Conservation (phyloP, 1,140 invertebrate species). For the Trachelipus rathkii region DNA sequence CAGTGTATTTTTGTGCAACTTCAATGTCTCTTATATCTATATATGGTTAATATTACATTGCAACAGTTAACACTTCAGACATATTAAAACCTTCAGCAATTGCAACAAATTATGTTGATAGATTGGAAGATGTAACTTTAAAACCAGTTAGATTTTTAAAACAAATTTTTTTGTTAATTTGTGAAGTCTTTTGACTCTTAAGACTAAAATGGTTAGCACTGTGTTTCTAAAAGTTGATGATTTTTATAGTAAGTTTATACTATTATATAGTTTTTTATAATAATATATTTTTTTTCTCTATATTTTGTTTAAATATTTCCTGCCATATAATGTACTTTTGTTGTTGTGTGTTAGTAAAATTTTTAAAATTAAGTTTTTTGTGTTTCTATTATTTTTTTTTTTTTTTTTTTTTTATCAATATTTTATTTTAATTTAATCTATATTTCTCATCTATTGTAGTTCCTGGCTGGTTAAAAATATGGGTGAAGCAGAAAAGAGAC, state of each 20-base stretch:
- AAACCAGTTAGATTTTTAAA: slow-evolving; percentile 33
- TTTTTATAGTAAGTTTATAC: slow-evolving; percentile 39
- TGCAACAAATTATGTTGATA: slow-evolving; percentile 78
- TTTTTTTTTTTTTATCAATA: too few relatives aligned
- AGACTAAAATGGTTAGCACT: slow-evolving; percentile 21
- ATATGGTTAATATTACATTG: too few relatives aligned
- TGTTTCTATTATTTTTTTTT: too few relatives aligned
- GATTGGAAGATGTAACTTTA: slow-evolving; percentile 27
- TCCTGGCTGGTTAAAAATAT: slow-evolving; percentile 65
- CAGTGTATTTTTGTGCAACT: too few relatives aligned
- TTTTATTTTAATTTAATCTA: background rate
- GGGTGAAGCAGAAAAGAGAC: slow-evolving; percentile 58
- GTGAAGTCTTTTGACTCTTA: background rate
- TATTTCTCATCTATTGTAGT: slow-evolving; percentile 31
- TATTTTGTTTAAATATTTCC: too few relatives aligned
- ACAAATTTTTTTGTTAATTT: slow-evolving; percentile 37
- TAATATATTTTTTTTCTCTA: too few relatives aligned
- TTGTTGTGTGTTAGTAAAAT: too few relatives aligned
- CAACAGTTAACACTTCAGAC: slow-evolving; percentile 69
- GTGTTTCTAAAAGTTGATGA: slow-evolving; percentile 23
- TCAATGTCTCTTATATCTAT: too few relatives aligned
- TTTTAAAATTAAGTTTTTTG: background rate
- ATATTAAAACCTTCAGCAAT: slow-evolving; percentile 75
- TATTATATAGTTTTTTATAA: slow-evolving; percentile 49
- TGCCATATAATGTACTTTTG: background rate